Base-by-base conservation (phyloP, 64 coral and sea anemone genomes). In the Actinia tenebrosa region DNA sequence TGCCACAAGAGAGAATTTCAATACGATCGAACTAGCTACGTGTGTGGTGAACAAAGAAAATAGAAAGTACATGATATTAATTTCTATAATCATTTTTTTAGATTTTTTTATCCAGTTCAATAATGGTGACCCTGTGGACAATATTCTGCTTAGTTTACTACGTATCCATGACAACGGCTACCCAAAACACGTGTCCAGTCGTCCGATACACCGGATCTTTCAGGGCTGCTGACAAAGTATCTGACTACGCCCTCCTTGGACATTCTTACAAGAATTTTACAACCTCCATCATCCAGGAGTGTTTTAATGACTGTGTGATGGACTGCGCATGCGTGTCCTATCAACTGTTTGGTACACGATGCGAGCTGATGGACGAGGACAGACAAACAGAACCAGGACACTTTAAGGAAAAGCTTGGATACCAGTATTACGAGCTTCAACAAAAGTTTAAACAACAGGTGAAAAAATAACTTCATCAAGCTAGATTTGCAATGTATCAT, bases 301-400 rank as follows among this genome's bases (percentile, higher is more conserved):
- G 83, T 43, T 64, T 61, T 16, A 18, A 43, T 58, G 56, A 0
- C n/a, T 85, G 83, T 43, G 53, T 85, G 44, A 43, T 18, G 30
- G 56, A 85, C 56, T 91, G 90, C 37, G 23, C 20, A n/a, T 91
- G 90, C 17, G 63, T 68, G 63, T 82, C 90, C 3, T 91, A 75
- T 43, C 90, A 91, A 55, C 75, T 91, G 84, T 80, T 8, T 27
- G 77, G 45, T 10, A 53, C 61, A 53, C 85, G 77, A 22, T 91
- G 90, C 56, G 90, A 91, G 77, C 27, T 91, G 37, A 20, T 91
- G 11, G 46, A 87, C 42, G 90, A 87, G 45, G 59, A 87, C 85
- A 91, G 78, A 53, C 53, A 81, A n/a, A 62, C 77, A 27, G 47
- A 77, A 68, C 84, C 78, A 53, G 79, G 56, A n/a, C 59, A 87